Evolutionary conservation across 1,140 invertebrate genomes (phyloP).

Genomic region (Philopotamus ludificatus): DNA sequence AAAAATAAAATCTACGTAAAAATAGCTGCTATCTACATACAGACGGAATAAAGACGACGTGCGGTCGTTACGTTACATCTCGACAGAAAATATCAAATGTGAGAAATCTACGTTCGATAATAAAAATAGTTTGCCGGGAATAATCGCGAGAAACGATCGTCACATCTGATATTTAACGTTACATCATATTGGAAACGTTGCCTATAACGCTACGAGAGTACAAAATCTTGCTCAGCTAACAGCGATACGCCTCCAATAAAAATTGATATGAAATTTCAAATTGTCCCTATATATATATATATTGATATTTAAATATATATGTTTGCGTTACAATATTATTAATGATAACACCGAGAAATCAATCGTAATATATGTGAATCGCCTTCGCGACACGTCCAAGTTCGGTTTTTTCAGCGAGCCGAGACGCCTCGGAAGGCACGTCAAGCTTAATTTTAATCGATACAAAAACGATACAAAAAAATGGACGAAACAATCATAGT

Average conservation of each 20-base stretch:
- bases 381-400: too few species aligned
- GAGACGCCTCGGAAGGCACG: too few species aligned
- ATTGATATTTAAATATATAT: conserved; percentile 20
- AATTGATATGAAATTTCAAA: conserved; percentile 38
- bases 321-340: neutral
- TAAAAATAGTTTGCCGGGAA: conserved; percentile 9
- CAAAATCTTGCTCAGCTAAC: conserved; percentile 34
- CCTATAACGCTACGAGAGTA: conserved; percentile 27
- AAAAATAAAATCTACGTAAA: conserved; percentile 1
- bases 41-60: neutral
- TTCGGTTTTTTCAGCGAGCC: too few species aligned
- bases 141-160: conserved; percentile 21
- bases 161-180: conserved; percentile 30
- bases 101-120: conserved; percentile 1
- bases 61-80: conserved; percentile 1
- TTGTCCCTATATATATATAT: conserved; percentile 32
- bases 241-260: conserved; percentile 27
- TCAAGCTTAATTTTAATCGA: too few species aligned
- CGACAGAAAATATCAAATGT: conserved; percentile 20
- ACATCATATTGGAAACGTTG: conserved; percentile 28
- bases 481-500: neutral
- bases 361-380: too few species aligned
- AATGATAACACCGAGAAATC: too few species aligned
- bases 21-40: neutral
- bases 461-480: too few species aligned